A percentile compares a stretch with the other conserved stretches of the same genome.
Evolutionary conservation across 2,888 invertebrate genomes (phyloP).

Genomic region (Isotomurus palustris): DNA sequence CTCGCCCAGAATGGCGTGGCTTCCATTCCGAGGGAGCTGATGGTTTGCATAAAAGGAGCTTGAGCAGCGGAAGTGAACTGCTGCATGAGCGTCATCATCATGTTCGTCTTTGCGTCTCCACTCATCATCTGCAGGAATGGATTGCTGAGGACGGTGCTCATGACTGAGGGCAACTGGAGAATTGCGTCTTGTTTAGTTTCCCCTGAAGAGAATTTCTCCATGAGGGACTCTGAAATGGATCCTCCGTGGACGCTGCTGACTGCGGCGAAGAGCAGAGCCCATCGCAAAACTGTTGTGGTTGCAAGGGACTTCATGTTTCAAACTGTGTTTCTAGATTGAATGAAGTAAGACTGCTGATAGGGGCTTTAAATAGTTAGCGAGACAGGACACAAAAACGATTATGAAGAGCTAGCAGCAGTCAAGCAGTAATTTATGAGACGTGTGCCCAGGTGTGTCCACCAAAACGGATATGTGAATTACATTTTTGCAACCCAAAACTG

Average conservation of each 20-base stretch:
- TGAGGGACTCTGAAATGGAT: background rate
- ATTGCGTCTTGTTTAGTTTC: background rate
- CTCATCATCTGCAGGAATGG: background rate
- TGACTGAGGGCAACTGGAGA: background rate
- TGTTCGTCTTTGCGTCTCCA: background rate
- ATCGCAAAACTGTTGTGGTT: too few species aligned
- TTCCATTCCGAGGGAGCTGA: background rate
- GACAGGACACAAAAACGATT: too few species aligned
- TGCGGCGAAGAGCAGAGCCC: too few species aligned
- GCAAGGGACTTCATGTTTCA: too few species aligned
- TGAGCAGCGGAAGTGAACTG: background rate
- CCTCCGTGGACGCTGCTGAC: background rate
- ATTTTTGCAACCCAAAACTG: too few species aligned
- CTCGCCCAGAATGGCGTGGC: background rate
- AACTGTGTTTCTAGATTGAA: too few species aligned
- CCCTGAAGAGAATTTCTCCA: background rate
- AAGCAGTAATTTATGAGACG: too few species aligned
- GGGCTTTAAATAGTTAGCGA: too few species aligned
- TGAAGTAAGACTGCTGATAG: too few species aligned
- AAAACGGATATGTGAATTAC: too few species aligned
- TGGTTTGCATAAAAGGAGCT: background rate
- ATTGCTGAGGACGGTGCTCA: background rate
- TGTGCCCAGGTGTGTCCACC: too few species aligned
- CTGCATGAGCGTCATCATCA: background rate
- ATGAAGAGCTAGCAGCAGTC: too few species aligned